Evolutionary conservation across 2,888 invertebrate genomes (phyloP), one percentile per base, ranked within the genome.

Genomic region (Morpho achilles): DNA sequence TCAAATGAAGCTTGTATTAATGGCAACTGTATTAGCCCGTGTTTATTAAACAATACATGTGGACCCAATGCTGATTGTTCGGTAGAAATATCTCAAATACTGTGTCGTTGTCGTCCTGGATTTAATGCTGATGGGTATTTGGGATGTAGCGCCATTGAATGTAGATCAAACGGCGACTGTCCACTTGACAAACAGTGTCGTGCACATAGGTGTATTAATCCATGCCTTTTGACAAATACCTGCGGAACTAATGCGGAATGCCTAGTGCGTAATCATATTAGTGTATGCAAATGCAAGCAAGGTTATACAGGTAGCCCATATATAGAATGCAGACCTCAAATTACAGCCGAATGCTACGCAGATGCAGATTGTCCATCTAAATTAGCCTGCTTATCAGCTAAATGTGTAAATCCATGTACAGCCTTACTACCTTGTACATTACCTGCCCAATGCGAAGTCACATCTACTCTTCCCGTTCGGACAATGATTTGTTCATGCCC

Each of bases 401-500:
- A 93, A 77, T 98, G 98, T 73, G 94, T 95, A 65, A 94, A 97
- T 80, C 97, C 97, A 7, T 98, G 98, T 74, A 80, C 92, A 3
- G 92, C 93, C 7, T 86, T 97, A 53, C 93, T 94, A 68, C 97
- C 97, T 3, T 98, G 98, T 76, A 92, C 93, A 49, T 91, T 92
- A 55, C 96, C 97, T 43, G 94, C 97, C 0, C 93, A 93, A 64
- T 97, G 97, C 75, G 93, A 94, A 80, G 96, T 97, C 0, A 93
- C 96, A 32, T 93, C 95, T 1, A 96, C 97, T 5, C 81, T 95
- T 39, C 97, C 97, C 0, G 95, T 97, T 7, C 92, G 97, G 63
- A 97, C 97, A 0, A 96, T 97, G 95, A 93, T 96, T 44, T 98
- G 97, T 76, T 93, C 96, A 3, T 98, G 98, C 72, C 96, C 97